Evolutionary conservation across 2,113 vertebrate genomes (phyloP).

Genomic region (Pampusana beccarii): DNA sequence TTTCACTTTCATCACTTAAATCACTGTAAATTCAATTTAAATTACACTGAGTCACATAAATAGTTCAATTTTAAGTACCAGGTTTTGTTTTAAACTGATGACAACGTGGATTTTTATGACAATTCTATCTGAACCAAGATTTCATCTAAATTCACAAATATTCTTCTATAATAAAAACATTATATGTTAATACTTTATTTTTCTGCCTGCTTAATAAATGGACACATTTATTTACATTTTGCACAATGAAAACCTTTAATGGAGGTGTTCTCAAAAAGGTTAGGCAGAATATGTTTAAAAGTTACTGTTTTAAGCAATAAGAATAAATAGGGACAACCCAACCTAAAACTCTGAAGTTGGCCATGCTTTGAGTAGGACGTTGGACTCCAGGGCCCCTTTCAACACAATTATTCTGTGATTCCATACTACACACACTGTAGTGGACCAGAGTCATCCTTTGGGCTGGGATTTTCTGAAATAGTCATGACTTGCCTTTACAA

Average conservation of each 20-base stretch:
- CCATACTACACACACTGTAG: neutral
- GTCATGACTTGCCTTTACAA: neutral
- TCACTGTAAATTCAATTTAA: neutral
- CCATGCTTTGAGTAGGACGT: neutral
- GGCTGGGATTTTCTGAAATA: neutral
- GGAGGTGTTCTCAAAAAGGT: neutral
- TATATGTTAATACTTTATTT: neutral
- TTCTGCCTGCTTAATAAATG: neutral
- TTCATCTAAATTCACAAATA: neutral
- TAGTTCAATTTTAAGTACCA: neutral
- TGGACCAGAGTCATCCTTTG: neutral
- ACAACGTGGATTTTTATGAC: neutral
- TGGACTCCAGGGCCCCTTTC: neutral
- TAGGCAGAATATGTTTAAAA: neutral
- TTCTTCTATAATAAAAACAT: neutral
- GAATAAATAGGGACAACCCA: neutral
- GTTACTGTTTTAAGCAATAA: neutral
- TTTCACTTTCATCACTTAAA: neutral
- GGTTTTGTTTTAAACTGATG: neutral
- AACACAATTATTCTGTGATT: neutral
- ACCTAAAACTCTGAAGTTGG: neutral
- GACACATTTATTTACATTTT: neutral
- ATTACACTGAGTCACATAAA: neutral
- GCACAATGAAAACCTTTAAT: neutral
- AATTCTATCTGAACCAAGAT: neutral